phyloP scores from a whole-genome alignment of 2,888 invertebrate genomes.

The Synergus japonicus region DNA sequence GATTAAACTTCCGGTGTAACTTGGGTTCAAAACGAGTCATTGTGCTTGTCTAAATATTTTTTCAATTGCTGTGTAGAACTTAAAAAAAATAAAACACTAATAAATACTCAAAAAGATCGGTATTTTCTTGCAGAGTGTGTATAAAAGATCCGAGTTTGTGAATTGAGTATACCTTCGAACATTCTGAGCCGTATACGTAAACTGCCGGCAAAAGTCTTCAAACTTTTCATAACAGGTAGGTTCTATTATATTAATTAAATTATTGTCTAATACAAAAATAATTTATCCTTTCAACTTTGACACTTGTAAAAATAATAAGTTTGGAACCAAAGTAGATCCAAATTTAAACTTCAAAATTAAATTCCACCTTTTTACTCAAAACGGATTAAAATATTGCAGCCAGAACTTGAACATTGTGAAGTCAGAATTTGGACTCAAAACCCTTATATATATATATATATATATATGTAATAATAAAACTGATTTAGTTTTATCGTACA shows the following conservation, averaged over 20 bases:
- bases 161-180: conserved; percentile 32
- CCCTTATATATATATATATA: not conserved
- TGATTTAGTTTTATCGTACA: not conserved
- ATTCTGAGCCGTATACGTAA: conserved; percentile 52
- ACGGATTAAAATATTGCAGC: no score
- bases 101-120: conserved; percentile 48
- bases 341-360: no score
- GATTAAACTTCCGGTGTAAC: conserved; percentile 43
- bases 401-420: no score
- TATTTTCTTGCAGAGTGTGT: not conserved
- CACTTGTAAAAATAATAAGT: not conserved
- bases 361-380: no score
- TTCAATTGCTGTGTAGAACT: conserved; percentile 26
- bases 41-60: conserved; percentile 7
- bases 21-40: conserved; percentile 23
- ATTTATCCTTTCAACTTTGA: not conserved
- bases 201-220: conserved; percentile 15
- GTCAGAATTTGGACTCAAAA: no score
- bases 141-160: conserved; percentile 4
- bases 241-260: not conserved
- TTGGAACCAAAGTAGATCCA: not conserved
- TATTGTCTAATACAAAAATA: not conserved
- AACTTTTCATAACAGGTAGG: conserved; percentile 43
- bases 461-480: not conserved
- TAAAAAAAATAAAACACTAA: not conserved